Conservation (phyloP, 2,113 vertebrate species). For the Hyperopisus bebe region DNA sequence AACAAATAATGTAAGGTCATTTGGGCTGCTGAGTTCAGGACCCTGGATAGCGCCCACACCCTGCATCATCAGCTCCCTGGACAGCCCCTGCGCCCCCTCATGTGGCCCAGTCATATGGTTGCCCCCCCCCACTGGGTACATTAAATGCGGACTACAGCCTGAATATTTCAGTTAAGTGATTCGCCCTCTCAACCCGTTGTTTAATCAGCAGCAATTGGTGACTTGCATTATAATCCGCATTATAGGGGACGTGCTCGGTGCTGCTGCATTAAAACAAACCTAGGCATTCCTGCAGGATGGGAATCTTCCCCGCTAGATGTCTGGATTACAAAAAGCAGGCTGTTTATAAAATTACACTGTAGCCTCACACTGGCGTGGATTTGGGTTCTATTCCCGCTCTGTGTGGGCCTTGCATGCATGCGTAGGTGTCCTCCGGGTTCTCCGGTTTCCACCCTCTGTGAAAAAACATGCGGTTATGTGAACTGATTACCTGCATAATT, state of each 20-base stretch:
- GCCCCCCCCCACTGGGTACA: neutral
- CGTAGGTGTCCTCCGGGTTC: neutral
- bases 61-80: neutral
- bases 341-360: neutral
- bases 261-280: neutral
- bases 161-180: neutral
- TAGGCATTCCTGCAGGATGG: neutral
- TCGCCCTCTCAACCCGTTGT: neutral
- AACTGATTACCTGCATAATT: neutral
- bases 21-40: neutral
- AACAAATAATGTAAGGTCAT: slow-evolving; percentile 28
- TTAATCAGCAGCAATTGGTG: neutral
- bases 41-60: neutral
- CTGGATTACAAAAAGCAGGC: neutral
- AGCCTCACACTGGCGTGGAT: neutral
- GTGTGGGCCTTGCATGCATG: neutral
- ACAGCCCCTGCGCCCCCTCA: neutral
- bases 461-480: neutral
- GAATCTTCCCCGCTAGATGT: neutral
- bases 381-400: neutral
- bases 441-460: neutral
- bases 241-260: neutral
- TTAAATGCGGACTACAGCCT: neutral
- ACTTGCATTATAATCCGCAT: neutral
- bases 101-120: neutral